These are phyloP conservation scores for Tenthredo livida DNA, from an alignment of 2,888 invertebrate species.

Conservation along the genomic window DNA sequence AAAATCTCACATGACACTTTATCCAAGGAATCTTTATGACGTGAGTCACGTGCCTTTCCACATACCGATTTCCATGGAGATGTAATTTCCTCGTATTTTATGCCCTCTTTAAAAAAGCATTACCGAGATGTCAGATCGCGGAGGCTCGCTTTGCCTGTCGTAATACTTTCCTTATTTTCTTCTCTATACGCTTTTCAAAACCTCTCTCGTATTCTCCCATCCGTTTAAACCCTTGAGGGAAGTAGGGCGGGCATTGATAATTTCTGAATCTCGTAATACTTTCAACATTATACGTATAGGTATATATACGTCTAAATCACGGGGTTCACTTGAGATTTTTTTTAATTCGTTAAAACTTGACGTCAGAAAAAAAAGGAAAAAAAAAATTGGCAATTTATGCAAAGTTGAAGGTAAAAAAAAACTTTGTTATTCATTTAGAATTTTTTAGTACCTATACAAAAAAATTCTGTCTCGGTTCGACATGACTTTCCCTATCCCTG, in stretches of 20 bases:
- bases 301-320: neutral
- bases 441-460: neutral
- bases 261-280: constrained; percentile 29
- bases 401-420: neutral
- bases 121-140: constrained; percentile 44
- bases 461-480: neutral
- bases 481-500: neutral
- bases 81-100: constrained; percentile 49
- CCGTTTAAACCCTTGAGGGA: neutral
- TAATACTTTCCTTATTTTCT: constrained; percentile 14
- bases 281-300: neutral
- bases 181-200: constrained; percentile 12
- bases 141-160: constrained; percentile 34
- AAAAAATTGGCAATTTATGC: neutral
- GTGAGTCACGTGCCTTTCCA: constrained; percentile 18
- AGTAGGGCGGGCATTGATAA: constrained; percentile 18
- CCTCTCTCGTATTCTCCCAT: constrained; percentile 12
- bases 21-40: neutral
- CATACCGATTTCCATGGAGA: constrained; percentile 46
- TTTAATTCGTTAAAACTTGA: neutral
- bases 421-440: neutral
- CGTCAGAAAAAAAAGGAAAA: neutral
- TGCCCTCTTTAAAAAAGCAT: constrained; percentile 49
- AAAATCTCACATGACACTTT: neutral
- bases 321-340: neutral